These are phyloP conservation scores for Bufo bufo DNA, from an alignment of 2,113 vertebrate genomes.

Conservation along the genomic window DNA sequence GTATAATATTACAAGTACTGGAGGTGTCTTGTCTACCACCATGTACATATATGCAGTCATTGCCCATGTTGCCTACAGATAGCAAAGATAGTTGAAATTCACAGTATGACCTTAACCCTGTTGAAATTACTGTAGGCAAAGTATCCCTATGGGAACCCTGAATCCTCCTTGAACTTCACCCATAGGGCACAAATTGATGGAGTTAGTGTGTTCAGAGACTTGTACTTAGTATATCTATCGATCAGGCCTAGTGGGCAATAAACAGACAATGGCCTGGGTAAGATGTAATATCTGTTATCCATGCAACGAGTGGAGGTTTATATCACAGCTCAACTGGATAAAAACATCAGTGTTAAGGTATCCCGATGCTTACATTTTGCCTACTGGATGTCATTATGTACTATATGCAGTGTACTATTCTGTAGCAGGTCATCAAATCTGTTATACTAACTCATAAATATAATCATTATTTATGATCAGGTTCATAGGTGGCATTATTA, in stretches of 20 bases:
- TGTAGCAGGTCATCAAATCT: neutral
- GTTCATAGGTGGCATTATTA: too few relatives aligned
- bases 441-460: neutral
- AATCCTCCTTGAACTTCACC: conserved; percentile 16
- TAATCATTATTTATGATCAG: neutral
- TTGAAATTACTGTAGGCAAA: neutral
- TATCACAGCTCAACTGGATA: neutral
- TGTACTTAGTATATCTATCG: neutral
- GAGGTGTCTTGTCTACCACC: neutral
- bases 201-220: neutral
- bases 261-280: neutral
- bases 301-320: neutral
- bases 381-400: neutral
- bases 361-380: neutral
- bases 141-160: neutral
- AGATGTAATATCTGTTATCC: neutral
- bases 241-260: conserved; percentile 20
- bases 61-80: neutral
- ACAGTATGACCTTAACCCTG: neutral
- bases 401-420: neutral
- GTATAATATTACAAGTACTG: neutral
- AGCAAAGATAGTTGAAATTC: neutral
- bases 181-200: conserved; percentile 4
- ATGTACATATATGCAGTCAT: neutral
- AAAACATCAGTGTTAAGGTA: neutral